Conservation (phyloP, 2,797 vertebrate genomes). For the Pangasius krempfi region DNA sequence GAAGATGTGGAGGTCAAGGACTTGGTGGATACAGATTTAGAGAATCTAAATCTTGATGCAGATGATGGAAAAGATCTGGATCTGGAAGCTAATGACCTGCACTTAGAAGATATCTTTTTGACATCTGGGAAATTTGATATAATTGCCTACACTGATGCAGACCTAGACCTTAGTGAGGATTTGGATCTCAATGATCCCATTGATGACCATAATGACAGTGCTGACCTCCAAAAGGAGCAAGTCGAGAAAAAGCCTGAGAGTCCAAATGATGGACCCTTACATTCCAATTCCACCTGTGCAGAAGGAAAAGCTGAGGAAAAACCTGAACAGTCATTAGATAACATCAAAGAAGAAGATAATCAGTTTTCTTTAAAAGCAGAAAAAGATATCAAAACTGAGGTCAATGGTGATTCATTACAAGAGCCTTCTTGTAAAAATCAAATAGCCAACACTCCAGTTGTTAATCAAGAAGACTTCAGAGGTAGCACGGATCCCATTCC, state of each 20-base stretch:
- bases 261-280: slow-evolving; percentile 60
- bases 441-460: slow-evolving; percentile 59
- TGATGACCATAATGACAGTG: slow-evolving; percentile 82
- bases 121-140: slow-evolving; percentile 97
- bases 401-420: slow-evolving; percentile 71
- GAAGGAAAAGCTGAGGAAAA: slow-evolving; percentile 74
- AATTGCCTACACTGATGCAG: slow-evolving; percentile 96
- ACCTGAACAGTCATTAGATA: slow-evolving; percentile 70
- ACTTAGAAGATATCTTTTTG: slow-evolving; percentile 91
- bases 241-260: slow-evolving; percentile 64
- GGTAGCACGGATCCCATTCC: slow-evolving; percentile 57
- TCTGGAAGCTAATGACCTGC: slow-evolving; percentile 94
- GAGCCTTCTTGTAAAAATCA: slow-evolving; percentile 57
- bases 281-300: slow-evolving; percentile 66
- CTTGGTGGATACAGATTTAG: slow-evolving; percentile 94
- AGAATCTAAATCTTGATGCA: slow-evolving; percentile 94
- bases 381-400: slow-evolving; percentile 76
- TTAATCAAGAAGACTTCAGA: slow-evolving; percentile 59
- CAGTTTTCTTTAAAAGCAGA: slow-evolving; percentile 64
- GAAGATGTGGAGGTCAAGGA: slow-evolving; percentile 98
- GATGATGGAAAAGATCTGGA: slow-evolving; percentile 97
- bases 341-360: slow-evolving; percentile 76
- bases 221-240: slow-evolving; percentile 69
- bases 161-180: slow-evolving; percentile 91
- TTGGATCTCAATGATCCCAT: slow-evolving; percentile 92